Percentiles rank a stretch among this genome's conserved stretches.
Evolutionary conservation across 2,888 invertebrate genomes (phyloP).

Genomic region (Eristalinus aeneus): DNA sequence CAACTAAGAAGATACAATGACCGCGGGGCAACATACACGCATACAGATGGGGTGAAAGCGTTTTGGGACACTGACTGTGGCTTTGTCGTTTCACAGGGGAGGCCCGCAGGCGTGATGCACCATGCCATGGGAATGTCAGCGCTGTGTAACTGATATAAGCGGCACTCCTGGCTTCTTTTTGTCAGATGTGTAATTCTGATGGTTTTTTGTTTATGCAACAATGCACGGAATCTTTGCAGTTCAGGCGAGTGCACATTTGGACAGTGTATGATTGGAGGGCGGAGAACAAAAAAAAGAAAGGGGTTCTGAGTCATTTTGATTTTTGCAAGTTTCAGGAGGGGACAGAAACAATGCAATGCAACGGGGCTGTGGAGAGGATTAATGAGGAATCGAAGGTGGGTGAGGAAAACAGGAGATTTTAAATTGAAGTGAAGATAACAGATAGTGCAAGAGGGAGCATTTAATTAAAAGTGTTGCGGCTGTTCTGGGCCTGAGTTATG

Average conservation of each 20-base stretch:
- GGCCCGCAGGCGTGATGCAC: conserved; percentile 17
- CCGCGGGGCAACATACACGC: conserved; percentile 16
- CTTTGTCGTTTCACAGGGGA: conserved; percentile 19
- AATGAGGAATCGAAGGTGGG: background rate
- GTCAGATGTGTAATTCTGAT: background rate
- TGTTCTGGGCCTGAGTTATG: no score
- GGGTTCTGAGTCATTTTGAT: background rate
- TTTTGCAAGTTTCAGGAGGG: background rate
- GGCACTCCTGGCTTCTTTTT: conserved; percentile 8
- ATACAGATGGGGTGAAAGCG: background rate
- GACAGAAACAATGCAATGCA: background rate
- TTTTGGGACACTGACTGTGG: conserved; percentile 40
- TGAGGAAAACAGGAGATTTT: background rate
- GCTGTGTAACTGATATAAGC: conserved; percentile 54
- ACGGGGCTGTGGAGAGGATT: background rate
- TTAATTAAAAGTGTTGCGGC: no score
- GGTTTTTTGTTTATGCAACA: conserved; percentile 30
- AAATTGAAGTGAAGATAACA: background rate
- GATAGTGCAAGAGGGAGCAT: no score
- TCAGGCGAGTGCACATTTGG: background rate
- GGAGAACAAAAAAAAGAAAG: background rate
- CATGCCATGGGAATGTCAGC: conserved; percentile 48
- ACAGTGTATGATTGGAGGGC: background rate
- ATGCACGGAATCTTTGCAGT: background rate
- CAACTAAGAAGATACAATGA: conserved; percentile 60